phyloP scores from a whole-genome alignment of 2,797 vertebrate species.

The Hemitrygon akajei region DNA sequence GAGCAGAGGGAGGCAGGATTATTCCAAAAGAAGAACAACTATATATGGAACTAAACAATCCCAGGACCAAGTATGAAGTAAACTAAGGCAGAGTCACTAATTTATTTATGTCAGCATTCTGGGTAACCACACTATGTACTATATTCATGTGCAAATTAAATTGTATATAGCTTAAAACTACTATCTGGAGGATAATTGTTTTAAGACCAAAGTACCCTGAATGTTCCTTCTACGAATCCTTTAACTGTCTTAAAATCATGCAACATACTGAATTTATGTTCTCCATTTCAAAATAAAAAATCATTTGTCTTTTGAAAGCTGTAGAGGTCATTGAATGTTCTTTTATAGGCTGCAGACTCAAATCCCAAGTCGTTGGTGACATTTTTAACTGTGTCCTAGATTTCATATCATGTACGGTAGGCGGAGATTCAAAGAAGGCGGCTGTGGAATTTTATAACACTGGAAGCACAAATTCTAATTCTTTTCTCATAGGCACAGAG shows the following conservation, averaged over 20 bases:
- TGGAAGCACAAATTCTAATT: background rate
- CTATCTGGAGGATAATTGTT: background rate
- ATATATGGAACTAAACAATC: background rate
- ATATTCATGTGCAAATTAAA: background rate
- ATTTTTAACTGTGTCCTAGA: slow-evolving; percentile 33
- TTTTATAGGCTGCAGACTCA: background rate
- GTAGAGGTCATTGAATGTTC: background rate
- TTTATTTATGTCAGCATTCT: background rate
- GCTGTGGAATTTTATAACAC: background rate
- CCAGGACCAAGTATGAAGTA: background rate
- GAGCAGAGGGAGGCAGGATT: too few species aligned
- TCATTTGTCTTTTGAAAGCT: slow-evolving; percentile 30
- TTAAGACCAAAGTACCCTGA: background rate
- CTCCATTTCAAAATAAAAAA: background rate
- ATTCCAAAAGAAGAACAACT: background rate
- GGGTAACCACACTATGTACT: background rate
- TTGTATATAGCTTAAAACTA: background rate
- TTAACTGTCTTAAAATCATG: background rate
- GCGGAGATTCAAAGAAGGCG: background rate
- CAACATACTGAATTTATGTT: background rate
- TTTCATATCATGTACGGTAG: slow-evolving; percentile 13
- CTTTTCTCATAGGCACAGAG: background rate
- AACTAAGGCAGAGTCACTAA: background rate
- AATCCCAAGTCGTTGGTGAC: slow-evolving; percentile 28
- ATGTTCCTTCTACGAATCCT: background rate